Conservation (phyloP, 1,140 invertebrate species). For the Anthonomus grandis region DNA sequence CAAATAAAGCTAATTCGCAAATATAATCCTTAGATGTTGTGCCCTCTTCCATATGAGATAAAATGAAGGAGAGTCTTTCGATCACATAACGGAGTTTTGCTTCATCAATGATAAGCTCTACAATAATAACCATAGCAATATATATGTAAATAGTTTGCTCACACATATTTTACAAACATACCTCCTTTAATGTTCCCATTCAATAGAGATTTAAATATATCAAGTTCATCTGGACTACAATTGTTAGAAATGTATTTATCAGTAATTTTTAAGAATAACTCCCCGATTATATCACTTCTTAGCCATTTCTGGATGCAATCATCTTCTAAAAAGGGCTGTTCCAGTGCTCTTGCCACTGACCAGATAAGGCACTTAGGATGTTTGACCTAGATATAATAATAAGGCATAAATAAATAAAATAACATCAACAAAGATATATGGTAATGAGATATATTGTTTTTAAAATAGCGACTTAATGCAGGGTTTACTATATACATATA, state of each 20-base stretch:
- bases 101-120: conserved; percentile 54
- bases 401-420: no score
- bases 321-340: conserved; percentile 52
- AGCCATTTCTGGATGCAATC: conserved; percentile 55
- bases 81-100: conserved; percentile 52
- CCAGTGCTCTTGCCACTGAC: conserved; percentile 51
- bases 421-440: no score
- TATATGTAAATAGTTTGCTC: no score
- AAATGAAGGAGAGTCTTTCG: conserved; percentile 44
- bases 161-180: conserved; percentile 38
- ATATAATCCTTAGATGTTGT: conserved; percentile 50
- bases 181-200: conserved; percentile 39
- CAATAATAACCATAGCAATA: no score
- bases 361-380: conserved; percentile 35
- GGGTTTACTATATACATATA: no score
- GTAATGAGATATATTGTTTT: not conserved
- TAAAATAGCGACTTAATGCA: not conserved
- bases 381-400: conserved; percentile 15
- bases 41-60: conserved; percentile 35
- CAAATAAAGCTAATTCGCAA: conserved; percentile 52
- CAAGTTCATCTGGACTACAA: conserved; percentile 47
- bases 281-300: conserved; percentile 43
- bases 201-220: conserved; percentile 48
- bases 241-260: conserved; percentile 47
- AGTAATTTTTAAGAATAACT: conserved; percentile 48